Base-by-base conservation (phyloP, 2,888 invertebrate species). In the Lycocerus yunnanus region DNA sequence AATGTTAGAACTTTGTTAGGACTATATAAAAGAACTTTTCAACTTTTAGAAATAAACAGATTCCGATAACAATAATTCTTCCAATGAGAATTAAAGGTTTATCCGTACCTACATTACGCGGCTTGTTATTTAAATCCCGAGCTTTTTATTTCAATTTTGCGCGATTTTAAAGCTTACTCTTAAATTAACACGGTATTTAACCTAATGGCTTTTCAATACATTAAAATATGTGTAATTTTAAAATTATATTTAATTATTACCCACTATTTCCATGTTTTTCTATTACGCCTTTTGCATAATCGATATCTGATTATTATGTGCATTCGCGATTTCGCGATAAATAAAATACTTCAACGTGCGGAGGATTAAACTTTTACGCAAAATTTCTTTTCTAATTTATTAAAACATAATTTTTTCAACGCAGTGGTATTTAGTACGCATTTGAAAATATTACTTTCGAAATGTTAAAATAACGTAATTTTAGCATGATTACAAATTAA, bases 121-220 rank as follows among this genome's bases (percentile, higher is more conserved):
- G 84, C 83, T 84, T 85, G 84, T 83, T 84, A 83, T 84, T 84
- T 84, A 84, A 84, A 85, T 85, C 85, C 84, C 73, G 71, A 83
- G 86, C 83, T 86, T 86, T 86, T 85, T 86, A 85, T 85, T 86
- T 86, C 86, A 86, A 86, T 85, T 85, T 85, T 83, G 83, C 82
- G 81, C 85, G 83, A 84, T 84, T 83, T 82, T 81, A 82, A 81
- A 83, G 84, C 83, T 84, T 84, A 85, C 84, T 82, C 84, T 85
- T 85, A 85, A 85, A 85, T 86, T 86, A 86, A 84, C 85, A 84
- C 84, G 82, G 84, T 82, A 82, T 85, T 85, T 85, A 84, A 82
- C 82, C 81, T 84, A 86, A 86, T 85, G 84, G 85, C 82, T 85
- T 84, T 85, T 84, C 86, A 83, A 86, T 86, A 84, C 83, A 79